Evolutionary conservation across 2,113 vertebrate species (phyloP).

Genomic region (Urocitellus parryii): DNA sequence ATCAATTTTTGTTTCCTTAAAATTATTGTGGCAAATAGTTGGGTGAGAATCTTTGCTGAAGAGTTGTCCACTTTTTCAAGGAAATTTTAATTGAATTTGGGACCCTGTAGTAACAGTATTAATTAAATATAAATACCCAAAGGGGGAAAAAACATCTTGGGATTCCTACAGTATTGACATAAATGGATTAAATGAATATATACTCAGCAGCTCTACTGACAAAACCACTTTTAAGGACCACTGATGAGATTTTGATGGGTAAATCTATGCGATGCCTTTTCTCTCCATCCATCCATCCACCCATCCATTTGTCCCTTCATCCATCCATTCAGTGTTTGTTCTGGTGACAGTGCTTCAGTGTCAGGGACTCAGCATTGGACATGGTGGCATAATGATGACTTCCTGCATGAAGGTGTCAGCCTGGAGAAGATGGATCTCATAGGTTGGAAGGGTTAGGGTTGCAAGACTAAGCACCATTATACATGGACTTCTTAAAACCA

Average conservation of each 20-base stretch:
- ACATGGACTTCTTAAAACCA: background rate
- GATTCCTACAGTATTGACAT: slow-evolving; percentile 53
- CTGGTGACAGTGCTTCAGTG: background rate
- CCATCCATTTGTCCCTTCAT: background rate
- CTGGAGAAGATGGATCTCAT: background rate
- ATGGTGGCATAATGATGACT: too few relatives aligned
- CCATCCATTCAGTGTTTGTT: slow-evolving; percentile 24
- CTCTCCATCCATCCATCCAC: slow-evolving; percentile 25
- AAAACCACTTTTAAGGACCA: slow-evolving; percentile 62
- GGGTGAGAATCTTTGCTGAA: slow-evolving; percentile 48
- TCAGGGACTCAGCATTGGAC: background rate
- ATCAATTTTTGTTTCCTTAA: slow-evolving; percentile 75
- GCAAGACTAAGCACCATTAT: too few relatives aligned
- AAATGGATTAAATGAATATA: slow-evolving; percentile 47
- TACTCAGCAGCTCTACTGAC: slow-evolving; percentile 49
- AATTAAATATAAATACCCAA: slow-evolving; percentile 57
- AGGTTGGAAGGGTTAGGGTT: background rate
- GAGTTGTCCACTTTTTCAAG: background rate
- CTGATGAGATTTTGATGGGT: slow-evolving; percentile 74
- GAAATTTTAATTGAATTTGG: slow-evolving; percentile 52
- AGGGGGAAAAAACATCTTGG: slow-evolving; percentile 22
- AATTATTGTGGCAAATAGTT: slow-evolving; percentile 74
- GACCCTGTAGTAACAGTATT: slow-evolving; percentile 39
- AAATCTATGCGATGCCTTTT: slow-evolving; percentile 68
- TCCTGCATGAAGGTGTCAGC: background rate